Base-by-base conservation (phyloP, 2,113 vertebrate genomes). In the Pholis gunnellus region DNA sequence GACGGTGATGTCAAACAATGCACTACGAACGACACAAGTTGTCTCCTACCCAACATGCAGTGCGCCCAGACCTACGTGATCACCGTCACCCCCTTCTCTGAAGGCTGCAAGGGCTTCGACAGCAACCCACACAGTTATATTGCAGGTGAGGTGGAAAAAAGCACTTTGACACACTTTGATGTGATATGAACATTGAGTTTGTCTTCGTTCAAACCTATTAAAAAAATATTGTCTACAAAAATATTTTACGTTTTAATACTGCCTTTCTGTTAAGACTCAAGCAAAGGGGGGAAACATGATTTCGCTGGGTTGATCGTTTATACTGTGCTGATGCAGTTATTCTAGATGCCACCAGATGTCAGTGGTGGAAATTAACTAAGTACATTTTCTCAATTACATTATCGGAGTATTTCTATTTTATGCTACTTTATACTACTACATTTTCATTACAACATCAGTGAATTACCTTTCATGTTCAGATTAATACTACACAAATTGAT, bases 51-150 rank as follows among this genome's bases (percentile, higher is more conserved):
- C 36, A 65, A 88, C 88, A 88, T 96, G 91, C 86, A 86, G 48
- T 96, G 95, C 3, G 90, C 82, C 63, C 67, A 93, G 88, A 94
- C 59, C 18, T 96, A 96, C 66, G 2, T 75, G 13, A 87, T 96
- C 77, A 90, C 73, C 0, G 84, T 96, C 74, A 94, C 80, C 0
- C 94, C 95, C 0, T 87, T 82, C 40, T 93, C 93, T 6, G 2
- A 52, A 0, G 20, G 9, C 2, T 96, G 95, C 83, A 11, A 8
- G 36, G 95, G 95, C 27, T 72, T 67, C 0, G 56, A 63, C 2
- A 95, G 93, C 60, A 6, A 17, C 9, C 7, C 67, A 4, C 8
- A 71, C 72, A 76, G 1, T 54, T 95, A 91, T 36, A 60, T 50
- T 4, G 80, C 95, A 94, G 95, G 94, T 95, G 52, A 82, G 54